Evolutionary conservation across 2,113 vertebrate species (phyloP), one percentile per base, ranked within the genome.

Genomic region (Polyodon spathula): DNA sequence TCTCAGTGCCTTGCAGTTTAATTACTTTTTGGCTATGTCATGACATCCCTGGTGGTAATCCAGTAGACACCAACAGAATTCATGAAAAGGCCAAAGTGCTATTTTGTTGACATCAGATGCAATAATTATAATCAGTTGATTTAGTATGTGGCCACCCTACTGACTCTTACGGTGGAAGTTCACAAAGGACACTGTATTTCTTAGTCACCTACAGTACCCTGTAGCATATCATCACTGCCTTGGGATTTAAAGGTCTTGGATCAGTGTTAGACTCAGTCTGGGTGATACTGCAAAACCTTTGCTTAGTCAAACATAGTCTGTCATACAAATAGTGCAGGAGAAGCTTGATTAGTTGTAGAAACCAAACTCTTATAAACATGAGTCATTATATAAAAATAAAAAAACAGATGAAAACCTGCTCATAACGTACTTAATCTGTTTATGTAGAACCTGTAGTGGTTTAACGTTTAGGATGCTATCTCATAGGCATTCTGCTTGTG

Each of bases 51-150:
- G 15, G 8, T n/a, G 42, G 27, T 37, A 14, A 48, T 63, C 44
- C 54, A 63, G 16, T 54, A 16, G 17, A 15, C n/a, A 27, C 5
- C 3, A 10, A 55, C 8, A 11, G n/a, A 54, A 27, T 15, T 11
- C 14, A 12, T 16, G 38, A 41, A 51, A 50, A 58, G 56, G 40
- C 46, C 56, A 44, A n/a, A 17, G 17, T 52, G 56, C 11, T 6
- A 27, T 52, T 27, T 54, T 54, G 10, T 43, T 44, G n/a, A 17
- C 40, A 37, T 41, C 54, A 37, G 46, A 17, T 51, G 37, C 7
- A 38, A 54, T 46, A 60, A 43, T 64, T 60, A 14, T 40, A 27
- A 39, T 40, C 16, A 8, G 17, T 58, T 51, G 57, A 41, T 40
- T 17, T 14, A 37, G 55, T 50, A 44, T 38, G 54, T 40, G 8